Conservation (phyloP, 1,140 invertebrate genomes). For the Parapsyche elsis region DNA sequence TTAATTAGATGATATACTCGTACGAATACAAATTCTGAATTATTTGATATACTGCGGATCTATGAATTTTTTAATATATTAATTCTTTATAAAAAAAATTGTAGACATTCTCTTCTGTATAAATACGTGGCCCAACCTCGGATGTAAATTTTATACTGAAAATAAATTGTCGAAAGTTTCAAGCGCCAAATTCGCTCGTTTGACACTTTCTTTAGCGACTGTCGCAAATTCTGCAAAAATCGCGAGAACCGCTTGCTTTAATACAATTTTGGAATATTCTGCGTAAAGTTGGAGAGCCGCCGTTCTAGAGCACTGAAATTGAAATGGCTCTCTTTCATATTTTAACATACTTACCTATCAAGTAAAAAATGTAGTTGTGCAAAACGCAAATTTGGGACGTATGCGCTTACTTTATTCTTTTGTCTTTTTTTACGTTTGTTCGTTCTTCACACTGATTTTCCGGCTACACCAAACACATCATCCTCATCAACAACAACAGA, state of each 20-base stretch:
- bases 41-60: too few relatives aligned
- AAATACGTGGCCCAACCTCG: too few relatives aligned
- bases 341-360: not conserved
- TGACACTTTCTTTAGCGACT: not conserved
- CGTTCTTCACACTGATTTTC: slow-evolving; percentile 42
- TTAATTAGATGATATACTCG: too few relatives aligned
- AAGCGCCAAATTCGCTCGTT: too few relatives aligned
- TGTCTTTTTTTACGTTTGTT: slow-evolving; percentile 40
- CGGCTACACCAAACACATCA: not conserved
- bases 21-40: too few relatives aligned
- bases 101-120: too few relatives aligned
- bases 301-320: slow-evolving; percentile 13
- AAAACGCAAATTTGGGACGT: slow-evolving; percentile 39
- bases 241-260: not conserved
- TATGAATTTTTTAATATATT: too few relatives aligned
- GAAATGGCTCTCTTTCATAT: slow-evolving; percentile 17
- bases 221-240: too few relatives aligned
- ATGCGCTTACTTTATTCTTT: slow-evolving; percentile 54
- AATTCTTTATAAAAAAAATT: too few relatives aligned
- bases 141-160: too few relatives aligned
- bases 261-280: not conserved
- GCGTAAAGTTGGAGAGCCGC: slow-evolving; percentile 3
- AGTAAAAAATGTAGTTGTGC: slow-evolving; percentile 23
- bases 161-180: too few relatives aligned
- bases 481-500: slow-evolving; percentile 44